phyloP scores from a whole-genome alignment of 2,113 vertebrate genomes.

The Tachysurus fulvidraco region DNA sequence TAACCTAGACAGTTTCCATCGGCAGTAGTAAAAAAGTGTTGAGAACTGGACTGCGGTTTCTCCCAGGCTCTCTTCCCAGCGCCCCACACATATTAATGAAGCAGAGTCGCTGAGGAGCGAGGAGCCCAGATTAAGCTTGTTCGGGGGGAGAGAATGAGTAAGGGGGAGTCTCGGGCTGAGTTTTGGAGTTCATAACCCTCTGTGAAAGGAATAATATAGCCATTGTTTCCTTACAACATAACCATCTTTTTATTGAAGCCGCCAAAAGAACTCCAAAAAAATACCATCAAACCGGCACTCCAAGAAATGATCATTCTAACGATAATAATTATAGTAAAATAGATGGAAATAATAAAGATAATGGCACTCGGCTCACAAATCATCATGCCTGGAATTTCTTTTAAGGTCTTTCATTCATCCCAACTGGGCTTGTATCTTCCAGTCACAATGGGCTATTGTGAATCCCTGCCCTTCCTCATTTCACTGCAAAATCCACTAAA shows the following conservation, averaged over 20 bases:
- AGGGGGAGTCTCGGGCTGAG: slow-evolving; percentile 30
- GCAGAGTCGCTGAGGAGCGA: slow-evolving; percentile 11
- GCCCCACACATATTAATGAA: slow-evolving; percentile 30
- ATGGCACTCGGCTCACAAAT: slow-evolving; percentile 75
- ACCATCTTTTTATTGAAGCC: slow-evolving; percentile 69
- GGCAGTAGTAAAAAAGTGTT: slow-evolving; percentile 35
- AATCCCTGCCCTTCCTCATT: slow-evolving; percentile 56
- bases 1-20: slow-evolving; percentile 35
- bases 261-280: slow-evolving; percentile 78
- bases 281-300: slow-evolving; percentile 56
- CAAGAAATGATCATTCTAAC: slow-evolving; percentile 57
- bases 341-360: slow-evolving; percentile 37
- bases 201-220: slow-evolving; percentile 85
- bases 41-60: slow-evolving; percentile 26
- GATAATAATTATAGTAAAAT: slow-evolving; percentile 57
- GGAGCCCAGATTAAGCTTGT: slow-evolving; percentile 29
- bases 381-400: slow-evolving; percentile 58
- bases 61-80: slow-evolving; percentile 33
- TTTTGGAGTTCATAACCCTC: slow-evolving; percentile 82
- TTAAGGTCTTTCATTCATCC: slow-evolving; percentile 75
- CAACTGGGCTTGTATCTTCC: slow-evolving; percentile 76
- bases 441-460: slow-evolving; percentile 89
- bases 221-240: slow-evolving; percentile 85
- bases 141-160: background rate
- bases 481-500: slow-evolving; percentile 53